These are phyloP conservation scores for Centropus bengalensis DNA, from an alignment of 2,113 vertebrate species.

Conservation along the genomic window DNA sequence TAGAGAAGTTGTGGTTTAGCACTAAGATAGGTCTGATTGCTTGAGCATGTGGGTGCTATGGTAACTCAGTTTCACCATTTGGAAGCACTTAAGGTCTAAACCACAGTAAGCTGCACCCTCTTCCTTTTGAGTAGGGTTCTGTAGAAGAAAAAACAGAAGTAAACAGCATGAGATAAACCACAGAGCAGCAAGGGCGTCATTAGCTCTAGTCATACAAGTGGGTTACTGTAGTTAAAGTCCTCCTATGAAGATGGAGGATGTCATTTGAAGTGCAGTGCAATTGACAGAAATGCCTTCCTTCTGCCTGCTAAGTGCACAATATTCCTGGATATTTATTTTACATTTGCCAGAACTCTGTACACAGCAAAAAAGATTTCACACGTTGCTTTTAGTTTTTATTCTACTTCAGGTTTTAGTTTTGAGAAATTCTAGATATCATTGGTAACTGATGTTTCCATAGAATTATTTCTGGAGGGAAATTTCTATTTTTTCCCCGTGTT, in stretches of 20 bases:
- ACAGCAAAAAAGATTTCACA: background rate
- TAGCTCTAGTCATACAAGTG: conserved; percentile 16
- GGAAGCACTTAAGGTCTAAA: conserved; percentile 69
- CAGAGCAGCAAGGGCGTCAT: conserved; percentile 41
- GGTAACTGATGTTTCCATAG: background rate
- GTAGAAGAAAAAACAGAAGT: conserved; percentile 77
- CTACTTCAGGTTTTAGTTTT: background rate
- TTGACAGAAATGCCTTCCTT: background rate
- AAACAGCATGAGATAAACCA: conserved; percentile 71
- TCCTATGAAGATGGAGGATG: background rate
- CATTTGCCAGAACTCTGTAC: background rate
- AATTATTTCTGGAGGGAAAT: background rate
- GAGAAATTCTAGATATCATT: background rate
- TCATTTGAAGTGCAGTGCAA: background rate
- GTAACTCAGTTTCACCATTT: conserved; percentile 80
- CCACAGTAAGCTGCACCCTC: conserved; percentile 74
- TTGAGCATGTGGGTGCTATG: conserved; percentile 73
- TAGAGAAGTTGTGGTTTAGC: conserved; percentile 86
- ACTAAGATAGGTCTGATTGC: conserved; percentile 74
- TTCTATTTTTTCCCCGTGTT: background rate
- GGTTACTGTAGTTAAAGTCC: background rate
- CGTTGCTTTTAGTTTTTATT: background rate
- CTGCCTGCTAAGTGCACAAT: background rate
- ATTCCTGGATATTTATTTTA: background rate
- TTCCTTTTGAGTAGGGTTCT: conserved; percentile 74